Conservation (phyloP, 2,113 vertebrate species). For the Poecile atricapillus region DNA sequence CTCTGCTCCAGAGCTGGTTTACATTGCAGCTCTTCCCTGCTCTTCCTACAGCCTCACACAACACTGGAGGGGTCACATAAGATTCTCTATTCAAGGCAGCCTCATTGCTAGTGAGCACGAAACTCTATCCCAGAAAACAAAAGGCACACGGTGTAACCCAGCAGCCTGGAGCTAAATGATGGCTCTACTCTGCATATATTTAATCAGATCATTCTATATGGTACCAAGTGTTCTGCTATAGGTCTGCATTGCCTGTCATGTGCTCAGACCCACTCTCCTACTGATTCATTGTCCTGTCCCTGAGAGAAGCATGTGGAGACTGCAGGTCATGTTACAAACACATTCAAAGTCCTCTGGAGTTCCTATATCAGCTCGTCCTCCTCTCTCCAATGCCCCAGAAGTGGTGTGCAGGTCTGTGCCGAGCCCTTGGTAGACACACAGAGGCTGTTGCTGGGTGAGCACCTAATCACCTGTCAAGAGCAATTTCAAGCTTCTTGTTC, state of each 20-base stretch:
- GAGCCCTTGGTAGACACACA: not conserved
- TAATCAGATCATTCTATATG: not conserved
- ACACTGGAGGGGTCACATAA: not conserved
- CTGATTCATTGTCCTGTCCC: slow-evolving; percentile 14
- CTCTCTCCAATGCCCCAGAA: not conserved
- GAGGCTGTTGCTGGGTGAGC: not conserved
- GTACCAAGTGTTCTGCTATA: not conserved
- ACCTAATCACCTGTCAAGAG: slow-evolving; percentile 1
- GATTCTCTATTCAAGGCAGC: not conserved
- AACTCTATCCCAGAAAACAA: not conserved
- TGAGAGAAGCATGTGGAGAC: not conserved
- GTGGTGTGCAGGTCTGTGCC: not conserved
- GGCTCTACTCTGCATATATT: not conserved
- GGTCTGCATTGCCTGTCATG: not conserved
- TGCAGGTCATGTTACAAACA: not conserved
- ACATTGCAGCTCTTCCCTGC: not conserved
- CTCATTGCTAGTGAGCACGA: not conserved
- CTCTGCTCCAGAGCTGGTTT: not conserved
- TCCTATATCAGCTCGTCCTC: not conserved
- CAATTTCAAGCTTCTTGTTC: slow-evolving; percentile 9
- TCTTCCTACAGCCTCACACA: not conserved
- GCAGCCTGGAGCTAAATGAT: not conserved
- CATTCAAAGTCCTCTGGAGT: not conserved
- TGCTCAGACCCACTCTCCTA: not conserved
- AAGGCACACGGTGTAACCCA: not conserved